Base-by-base conservation (phyloP, 2,113 vertebrate species). In the Charina bottae region DNA sequence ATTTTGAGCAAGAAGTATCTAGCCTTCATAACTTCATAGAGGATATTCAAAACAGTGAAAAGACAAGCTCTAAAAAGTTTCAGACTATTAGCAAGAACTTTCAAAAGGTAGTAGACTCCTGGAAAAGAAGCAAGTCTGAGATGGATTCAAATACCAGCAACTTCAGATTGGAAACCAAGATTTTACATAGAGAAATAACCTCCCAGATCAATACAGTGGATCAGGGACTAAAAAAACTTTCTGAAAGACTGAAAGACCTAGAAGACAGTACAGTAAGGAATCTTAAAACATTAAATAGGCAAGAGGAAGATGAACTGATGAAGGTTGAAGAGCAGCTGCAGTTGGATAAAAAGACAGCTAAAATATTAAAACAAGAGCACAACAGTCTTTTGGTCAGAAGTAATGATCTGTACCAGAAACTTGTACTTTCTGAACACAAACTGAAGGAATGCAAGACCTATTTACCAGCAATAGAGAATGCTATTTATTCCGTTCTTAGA, bases 191-290 rank as follows among this genome's bases (percentile, higher is more conserved):
- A 19, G 96, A 97, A 92, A 97, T 98, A 89, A 98, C 98, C 4
- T 96, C 96, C 78, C 96, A 94, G 92, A 98, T 99, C 92, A 99
- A 99, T 95, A 96, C 98, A 84, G 98, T 96, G 0, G 99, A 99
- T 92, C 97, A 96, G 92, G 97, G 95, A 62, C 95, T 98, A 92
- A 98, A 97, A 94, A 62, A 91, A 2, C 97, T 99, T 92, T 95
- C 94, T 1, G 97, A 98, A 95, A 98, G 94, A 90, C 94, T 99
- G 91, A 98, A 97, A 96, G 99, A 99, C 95, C 95, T 99, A 24
- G 98, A 99, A 97, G 98, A 98, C 90, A 98, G 99, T 96, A 99
- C 98, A 0, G 94, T 95, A 90, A 97, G 98, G 96, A 99, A 99
- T 87, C 97, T 98, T 21, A 98, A 97, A 28, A 98, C 97, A 3